Evolutionary conservation across 2,113 vertebrate genomes (phyloP).

Genomic region (Argyrosomus japonicus): DNA sequence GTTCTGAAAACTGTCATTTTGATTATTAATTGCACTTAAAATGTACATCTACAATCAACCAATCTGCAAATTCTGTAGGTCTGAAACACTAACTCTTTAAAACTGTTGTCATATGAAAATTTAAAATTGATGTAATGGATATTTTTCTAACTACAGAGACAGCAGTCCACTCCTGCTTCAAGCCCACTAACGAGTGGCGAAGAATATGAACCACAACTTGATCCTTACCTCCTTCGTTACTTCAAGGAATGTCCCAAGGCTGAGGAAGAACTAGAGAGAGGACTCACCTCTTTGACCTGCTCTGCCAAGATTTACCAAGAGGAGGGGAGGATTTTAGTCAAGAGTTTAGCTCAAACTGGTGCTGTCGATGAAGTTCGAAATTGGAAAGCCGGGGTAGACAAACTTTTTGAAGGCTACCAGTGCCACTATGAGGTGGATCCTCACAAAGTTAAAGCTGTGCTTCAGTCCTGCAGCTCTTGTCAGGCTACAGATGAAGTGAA

Average conservation of each 20-base stretch:
- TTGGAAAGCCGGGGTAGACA: slow-evolving; percentile 30
- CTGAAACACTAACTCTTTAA: not conserved
- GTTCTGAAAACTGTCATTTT: not conserved
- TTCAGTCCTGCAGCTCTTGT: not conserved
- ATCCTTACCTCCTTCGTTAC: slow-evolving; percentile 51
- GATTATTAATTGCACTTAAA: not conserved
- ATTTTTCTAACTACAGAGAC: slow-evolving; percentile 20
- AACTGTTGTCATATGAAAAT: not conserved
- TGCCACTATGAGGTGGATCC: slow-evolving; percentile 34
- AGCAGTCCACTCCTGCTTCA: not conserved
- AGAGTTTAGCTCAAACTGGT: not conserved
- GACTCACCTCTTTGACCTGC: slow-evolving; percentile 7
- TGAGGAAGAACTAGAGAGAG: slow-evolving; percentile 1
- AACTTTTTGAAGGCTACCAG: slow-evolving; percentile 18
- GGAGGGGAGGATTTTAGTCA: slow-evolving; percentile 2
- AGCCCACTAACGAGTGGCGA: not conserved
- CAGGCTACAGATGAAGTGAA: slow-evolving; percentile 30
- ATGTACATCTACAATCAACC: too few species aligned
- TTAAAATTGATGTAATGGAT: not conserved
- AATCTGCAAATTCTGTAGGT: not conserved
- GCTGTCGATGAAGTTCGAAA: not conserved
- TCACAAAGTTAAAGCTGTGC: slow-evolving; percentile 45
- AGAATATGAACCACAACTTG: slow-evolving; percentile 21
- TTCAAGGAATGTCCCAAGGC: slow-evolving; percentile 46
- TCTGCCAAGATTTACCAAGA: slow-evolving; percentile 42